Evolutionary conservation across 2,113 vertebrate genomes (phyloP), one percentile per base, ranked within the genome.

Genomic region (Cygnus atratus): DNA sequence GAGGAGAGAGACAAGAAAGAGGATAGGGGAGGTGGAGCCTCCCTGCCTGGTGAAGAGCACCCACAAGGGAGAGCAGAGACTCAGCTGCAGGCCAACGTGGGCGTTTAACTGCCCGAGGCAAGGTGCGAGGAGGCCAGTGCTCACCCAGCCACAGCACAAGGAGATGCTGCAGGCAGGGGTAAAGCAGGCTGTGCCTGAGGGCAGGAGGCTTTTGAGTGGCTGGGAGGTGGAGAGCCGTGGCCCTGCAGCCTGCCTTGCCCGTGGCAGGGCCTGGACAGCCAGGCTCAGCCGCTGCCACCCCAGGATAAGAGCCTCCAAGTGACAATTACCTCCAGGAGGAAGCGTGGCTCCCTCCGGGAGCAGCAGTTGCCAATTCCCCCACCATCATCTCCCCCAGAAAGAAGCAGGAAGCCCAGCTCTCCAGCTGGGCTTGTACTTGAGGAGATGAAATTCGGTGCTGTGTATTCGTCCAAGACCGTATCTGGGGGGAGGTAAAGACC

Each of bases 261-360:
- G 14, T 78, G 55, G 44, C 76, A 88, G 79, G 85, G 83, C 71
- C 79, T 88, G 82, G 93, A 88, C 90, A 86, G 73, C 65, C 87
- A 87, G 28, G 24, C 61, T 63, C 13, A 26, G 35, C 17, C 46
- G 28, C 66, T 50, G 57, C 52, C 76, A 82, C 90, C 87, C 61
- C 74, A 95, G 61, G 90, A 41, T 63, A 74, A 86, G 72, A 46
- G 63, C 72, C 50, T 59, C 55, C 72, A 55, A 81, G 65, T 26
- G 61, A 66, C 61, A 74, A 55, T 71, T 74, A 77, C 28, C 41
- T 88, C 31, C 72, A 67, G 63, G n/a, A 94, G 77, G 73, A 89
- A 91, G 46, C 0, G 2, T 52, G 58, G 39, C 62, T 83, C 44
- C 46, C 44, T 85, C 52, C 61, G 37, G 52, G 20, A 93, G 85